Conservation (phyloP, 1,140 invertebrate species). For the Brachionus paranguensis region DNA sequence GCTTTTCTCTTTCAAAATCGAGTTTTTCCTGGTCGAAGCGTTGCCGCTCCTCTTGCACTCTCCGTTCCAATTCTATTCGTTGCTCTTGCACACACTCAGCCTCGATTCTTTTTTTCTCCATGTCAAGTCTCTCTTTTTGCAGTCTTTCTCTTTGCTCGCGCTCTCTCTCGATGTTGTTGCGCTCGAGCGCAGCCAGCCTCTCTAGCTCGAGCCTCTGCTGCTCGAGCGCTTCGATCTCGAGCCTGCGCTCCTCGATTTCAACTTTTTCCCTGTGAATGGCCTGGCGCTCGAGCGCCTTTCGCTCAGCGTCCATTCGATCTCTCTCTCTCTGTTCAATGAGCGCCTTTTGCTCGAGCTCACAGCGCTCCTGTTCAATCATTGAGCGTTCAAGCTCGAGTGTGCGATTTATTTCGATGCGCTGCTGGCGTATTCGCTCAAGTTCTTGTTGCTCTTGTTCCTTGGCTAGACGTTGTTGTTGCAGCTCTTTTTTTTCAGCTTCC, state of each 20-base stretch:
- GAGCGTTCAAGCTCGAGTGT: neutral
- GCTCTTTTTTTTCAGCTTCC: neutral
- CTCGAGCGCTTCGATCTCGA: neutral
- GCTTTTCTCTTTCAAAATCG: neutral
- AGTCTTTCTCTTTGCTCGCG: neutral
- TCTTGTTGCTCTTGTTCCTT: neutral
- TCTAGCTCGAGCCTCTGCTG: neutral
- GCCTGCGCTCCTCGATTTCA: neutral
- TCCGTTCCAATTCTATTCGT: neutral
- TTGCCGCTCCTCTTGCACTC: neutral
- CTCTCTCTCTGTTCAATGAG: neutral
- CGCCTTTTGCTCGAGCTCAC: neutral
- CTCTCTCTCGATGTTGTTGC: neutral
- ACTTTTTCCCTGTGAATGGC: neutral
- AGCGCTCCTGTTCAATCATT: neutral
- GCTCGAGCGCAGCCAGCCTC: neutral
- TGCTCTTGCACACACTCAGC: neutral
- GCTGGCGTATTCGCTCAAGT: neutral
- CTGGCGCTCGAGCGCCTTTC: neutral
- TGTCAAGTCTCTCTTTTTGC: neutral
- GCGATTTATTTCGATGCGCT: neutral
- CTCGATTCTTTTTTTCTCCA: neutral
- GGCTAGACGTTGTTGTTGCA: neutral
- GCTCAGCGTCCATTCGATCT: neutral
- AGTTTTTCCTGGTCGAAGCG: neutral